Base-by-base conservation (phyloP, 2,797 vertebrate species). In the Phoebastria nigripes region DNA sequence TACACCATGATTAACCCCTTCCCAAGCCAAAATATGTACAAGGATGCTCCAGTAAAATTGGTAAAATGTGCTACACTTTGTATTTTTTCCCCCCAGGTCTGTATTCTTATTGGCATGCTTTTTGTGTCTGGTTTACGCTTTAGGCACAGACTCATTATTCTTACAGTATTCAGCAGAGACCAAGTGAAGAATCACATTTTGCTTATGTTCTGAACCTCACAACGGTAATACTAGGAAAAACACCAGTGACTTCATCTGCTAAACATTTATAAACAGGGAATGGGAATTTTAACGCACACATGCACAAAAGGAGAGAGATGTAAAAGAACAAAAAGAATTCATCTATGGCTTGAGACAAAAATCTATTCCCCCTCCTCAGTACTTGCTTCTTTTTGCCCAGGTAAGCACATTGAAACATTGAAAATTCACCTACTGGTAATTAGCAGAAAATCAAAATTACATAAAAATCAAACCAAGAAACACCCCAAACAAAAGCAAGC, bases 121-220 rank as follows among this genome's bases (percentile, higher is more conserved):
- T 89, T 41, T 58, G 56, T 41, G 76, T 83, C 90, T 91, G 58
- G 59, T 92, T 96, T 95, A 52, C 2, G 19, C 87, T 94, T 66
- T 31, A 95, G 86, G 94, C 89, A 92, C 70, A 94, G 87, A 83
- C 84, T 94, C 87, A 92, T 95, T 93, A 96, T 91, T 95, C 84
- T 84, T 83, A 22, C 44, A 61, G 77, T 69, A 87, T 69, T 93
- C 94, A 92, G 72, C 89, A 92, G 92, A 96, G 93, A 91, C 79
- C 17, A 20, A 31, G 47, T 17, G 54, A 92, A 94, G 77, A 94
- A 96, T 91, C 92, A 83, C 76, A 70, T 96, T 93, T 74, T 86
- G 79, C 90, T 92, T 86, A 69, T 52, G 69, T 86, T 95, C 37
- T 5, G 65, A 94, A 93, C 84, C 83, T 66, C 15, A 2, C 83